Evolutionary conservation across 2,888 invertebrate species (phyloP).

Genomic region (Sphecodes monilicornis): DNA sequence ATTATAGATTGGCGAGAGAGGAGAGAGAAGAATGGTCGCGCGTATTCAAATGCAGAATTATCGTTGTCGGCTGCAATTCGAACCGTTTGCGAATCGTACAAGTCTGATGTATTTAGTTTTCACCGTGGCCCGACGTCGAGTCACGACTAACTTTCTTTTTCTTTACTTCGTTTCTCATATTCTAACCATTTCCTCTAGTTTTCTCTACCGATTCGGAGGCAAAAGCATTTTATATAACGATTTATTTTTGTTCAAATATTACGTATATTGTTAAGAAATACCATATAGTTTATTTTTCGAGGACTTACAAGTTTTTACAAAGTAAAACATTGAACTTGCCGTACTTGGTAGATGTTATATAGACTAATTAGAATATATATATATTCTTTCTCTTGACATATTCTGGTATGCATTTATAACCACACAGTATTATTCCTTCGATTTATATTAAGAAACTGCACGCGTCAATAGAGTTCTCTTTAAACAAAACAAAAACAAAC

Average conservation of each 20-base stretch:
- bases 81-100: neutral
- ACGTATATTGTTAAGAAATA: conserved; percentile 65
- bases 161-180: neutral
- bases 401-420: conserved; percentile 59
- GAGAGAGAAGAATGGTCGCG: neutral
- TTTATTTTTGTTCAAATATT: conserved; percentile 63
- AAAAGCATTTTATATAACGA: conserved; percentile 46
- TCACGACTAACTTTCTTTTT: conserved; percentile 6
- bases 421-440: conserved; percentile 58
- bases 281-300: conserved; percentile 70
- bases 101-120: conserved; percentile 35
- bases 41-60: neutral
- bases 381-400: conserved; percentile 45
- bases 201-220: conserved; percentile 22
- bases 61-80: neutral
- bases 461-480: conserved; percentile 51
- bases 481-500: conserved; percentile 3
- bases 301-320: conserved; percentile 64
- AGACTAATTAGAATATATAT: conserved; percentile 29
- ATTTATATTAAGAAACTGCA: conserved; percentile 47
- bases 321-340: conserved; percentile 66
- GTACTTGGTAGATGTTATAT: conserved; percentile 58
- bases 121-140: conserved; percentile 14
- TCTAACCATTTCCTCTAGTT: conserved; percentile 1
- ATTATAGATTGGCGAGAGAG: neutral